These are phyloP conservation scores for Busseola fusca DNA, from an alignment of 2,888 invertebrate species.

Conservation along the genomic window DNA sequence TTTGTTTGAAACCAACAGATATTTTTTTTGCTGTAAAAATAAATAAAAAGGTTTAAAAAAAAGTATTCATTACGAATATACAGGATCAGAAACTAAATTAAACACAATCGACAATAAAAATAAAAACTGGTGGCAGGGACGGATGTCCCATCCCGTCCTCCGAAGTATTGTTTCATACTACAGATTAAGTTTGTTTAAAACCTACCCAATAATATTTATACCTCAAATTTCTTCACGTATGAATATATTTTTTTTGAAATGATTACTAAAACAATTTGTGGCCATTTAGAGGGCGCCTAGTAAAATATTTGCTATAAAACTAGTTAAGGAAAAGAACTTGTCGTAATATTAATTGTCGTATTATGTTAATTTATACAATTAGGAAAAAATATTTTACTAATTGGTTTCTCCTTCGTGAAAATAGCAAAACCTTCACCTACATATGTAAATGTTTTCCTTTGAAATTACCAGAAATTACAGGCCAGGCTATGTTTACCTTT, in stretches of 20 bases:
- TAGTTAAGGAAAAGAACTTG: not conserved
- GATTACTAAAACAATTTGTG: not conserved
- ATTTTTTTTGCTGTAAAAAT: too few species aligned
- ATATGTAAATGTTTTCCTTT: constrained; percentile 28
- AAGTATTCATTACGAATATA: too few species aligned
- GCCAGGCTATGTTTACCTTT: constrained; percentile 31
- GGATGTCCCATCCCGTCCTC: too few species aligned
- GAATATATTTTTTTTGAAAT: not conserved
- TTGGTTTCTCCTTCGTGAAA: not conserved
- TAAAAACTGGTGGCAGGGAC: too few species aligned
- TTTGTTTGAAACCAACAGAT: too few species aligned
- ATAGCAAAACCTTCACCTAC: constrained; percentile 15
- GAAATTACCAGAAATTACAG: constrained; percentile 38
- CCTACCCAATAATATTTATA: not conserved
- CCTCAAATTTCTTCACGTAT: not conserved
- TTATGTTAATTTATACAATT: not conserved
- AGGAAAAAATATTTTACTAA: not conserved
- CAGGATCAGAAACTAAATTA: too few species aligned
- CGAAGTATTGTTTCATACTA: not conserved
- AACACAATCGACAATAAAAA: too few species aligned
- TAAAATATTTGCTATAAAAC: not conserved
- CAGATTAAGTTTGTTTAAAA: not conserved
- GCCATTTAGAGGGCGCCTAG: too few species aligned
- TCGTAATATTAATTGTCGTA: not conserved
- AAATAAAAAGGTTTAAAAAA: too few species aligned